Conservation (phyloP, 2,113 vertebrate genomes). For the Siniperca chuatsi region DNA sequence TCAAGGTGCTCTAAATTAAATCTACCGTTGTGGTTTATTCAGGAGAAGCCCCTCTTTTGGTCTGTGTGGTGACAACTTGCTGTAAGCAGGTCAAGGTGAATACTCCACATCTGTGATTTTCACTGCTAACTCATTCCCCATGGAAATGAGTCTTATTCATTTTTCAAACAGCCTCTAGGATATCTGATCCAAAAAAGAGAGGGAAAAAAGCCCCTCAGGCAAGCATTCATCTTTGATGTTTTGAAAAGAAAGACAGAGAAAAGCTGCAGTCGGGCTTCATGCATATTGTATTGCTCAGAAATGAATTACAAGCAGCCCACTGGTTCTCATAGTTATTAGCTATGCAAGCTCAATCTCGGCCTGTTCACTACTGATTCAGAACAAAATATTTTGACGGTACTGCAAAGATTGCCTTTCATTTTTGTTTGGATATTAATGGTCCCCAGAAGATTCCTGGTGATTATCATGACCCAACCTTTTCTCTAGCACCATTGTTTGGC, state of each 20-base stretch:
- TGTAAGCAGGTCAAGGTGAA: slow-evolving; percentile 74
- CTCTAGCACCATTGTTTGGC: too few relatives aligned
- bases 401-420: not conserved
- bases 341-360: slow-evolving; percentile 35
- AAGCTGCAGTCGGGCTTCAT: slow-evolving; percentile 67
- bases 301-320: slow-evolving; percentile 58
- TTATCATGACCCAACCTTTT: slow-evolving; percentile 5
- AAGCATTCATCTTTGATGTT: slow-evolving; percentile 71
- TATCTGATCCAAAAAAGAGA: slow-evolving; percentile 59
- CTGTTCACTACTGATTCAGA: slow-evolving; percentile 6
- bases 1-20: slow-evolving; percentile 26
- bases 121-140: slow-evolving; percentile 70
- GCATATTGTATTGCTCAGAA: slow-evolving; percentile 71
- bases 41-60: slow-evolving; percentile 17
- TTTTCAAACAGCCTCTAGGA: slow-evolving; percentile 80
- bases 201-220: slow-evolving; percentile 60
- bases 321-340: slow-evolving; percentile 58
- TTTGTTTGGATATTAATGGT: not conserved
- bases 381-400: not conserved
- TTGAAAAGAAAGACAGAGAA: slow-evolving; percentile 64
- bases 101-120: slow-evolving; percentile 72
- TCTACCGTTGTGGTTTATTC: slow-evolving; percentile 21
- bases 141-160: slow-evolving; percentile 80
- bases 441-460: not conserved
- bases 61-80: slow-evolving; percentile 35